Percentiles rank a stretch among this genome's conserved stretches.
Conservation (phyloP, 2,888 invertebrate species). For the Drosophila algonquin region DNA sequence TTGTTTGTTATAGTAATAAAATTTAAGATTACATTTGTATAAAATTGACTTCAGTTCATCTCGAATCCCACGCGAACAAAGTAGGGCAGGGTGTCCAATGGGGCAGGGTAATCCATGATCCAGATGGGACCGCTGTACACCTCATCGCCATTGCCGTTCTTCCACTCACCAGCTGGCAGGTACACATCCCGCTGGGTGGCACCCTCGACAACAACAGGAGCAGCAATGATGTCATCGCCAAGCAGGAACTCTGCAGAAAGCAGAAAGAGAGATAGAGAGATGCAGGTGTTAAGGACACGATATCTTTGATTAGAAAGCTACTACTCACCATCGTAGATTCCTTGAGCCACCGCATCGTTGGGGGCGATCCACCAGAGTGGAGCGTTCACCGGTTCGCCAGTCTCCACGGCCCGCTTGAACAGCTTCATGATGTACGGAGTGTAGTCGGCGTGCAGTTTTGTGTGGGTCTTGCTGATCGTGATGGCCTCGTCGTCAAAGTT, state of each 20-base stretch:
- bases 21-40: slow-evolving; percentile 12
- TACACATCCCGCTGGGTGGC: slow-evolving; percentile 88
- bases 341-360: slow-evolving; percentile 86
- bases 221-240: slow-evolving; percentile 90
- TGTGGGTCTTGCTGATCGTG: slow-evolving; percentile 87
- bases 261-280: neutral
- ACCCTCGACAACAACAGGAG: slow-evolving; percentile 89
- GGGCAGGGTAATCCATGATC: slow-evolving; percentile 88
- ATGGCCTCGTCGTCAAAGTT: slow-evolving; percentile 87
- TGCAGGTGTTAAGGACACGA: neutral
- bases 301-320: neutral
- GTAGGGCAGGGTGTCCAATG: slow-evolving; percentile 88
- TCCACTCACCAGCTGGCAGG: slow-evolving; percentile 90
- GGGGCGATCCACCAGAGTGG: slow-evolving; percentile 95
- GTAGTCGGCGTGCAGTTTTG: slow-evolving; percentile 87
- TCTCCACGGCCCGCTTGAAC: slow-evolving; percentile 86
- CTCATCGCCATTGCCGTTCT: slow-evolving; percentile 85
- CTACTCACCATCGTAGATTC: slow-evolving; percentile 86
- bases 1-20: slow-evolving; percentile 30
- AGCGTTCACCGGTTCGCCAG: slow-evolving; percentile 90
- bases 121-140: slow-evolving; percentile 86
- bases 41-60: slow-evolving; percentile 36
- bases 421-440: slow-evolving; percentile 87
- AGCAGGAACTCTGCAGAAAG: slow-evolving; percentile 90
- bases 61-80: slow-evolving; percentile 85